Evolutionary conservation across 2,797 vertebrate genomes (phyloP).

Genomic region (Alauda arvensis): DNA sequence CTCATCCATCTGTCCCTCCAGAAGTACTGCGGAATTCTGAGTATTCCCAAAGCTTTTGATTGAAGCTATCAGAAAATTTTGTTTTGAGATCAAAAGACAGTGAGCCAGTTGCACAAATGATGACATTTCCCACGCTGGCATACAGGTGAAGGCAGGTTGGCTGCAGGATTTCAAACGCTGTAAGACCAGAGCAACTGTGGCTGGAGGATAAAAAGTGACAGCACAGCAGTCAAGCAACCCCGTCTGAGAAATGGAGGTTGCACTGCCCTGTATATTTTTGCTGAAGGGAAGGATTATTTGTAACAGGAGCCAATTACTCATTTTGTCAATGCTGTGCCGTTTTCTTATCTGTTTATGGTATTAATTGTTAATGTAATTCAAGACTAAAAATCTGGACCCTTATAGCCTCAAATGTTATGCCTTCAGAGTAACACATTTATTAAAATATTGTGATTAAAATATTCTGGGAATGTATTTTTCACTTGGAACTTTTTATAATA

Average conservation of each 20-base stretch:
- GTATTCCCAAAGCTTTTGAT: not conserved
- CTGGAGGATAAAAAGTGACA: not conserved
- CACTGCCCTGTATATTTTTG: not conserved
- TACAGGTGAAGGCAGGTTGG: not conserved
- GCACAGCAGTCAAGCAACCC: not conserved
- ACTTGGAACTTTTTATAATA: not conserved
- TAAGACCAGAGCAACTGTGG: not conserved
- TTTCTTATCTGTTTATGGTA: not conserved
- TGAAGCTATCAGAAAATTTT: not conserved
- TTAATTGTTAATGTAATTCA: not conserved
- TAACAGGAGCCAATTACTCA: not conserved
- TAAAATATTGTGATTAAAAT: constrained; percentile 46
- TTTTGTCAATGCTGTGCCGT: not conserved
- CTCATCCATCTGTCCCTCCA: not conserved
- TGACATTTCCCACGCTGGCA: not conserved
- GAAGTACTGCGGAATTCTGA: not conserved
- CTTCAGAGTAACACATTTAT: not conserved
- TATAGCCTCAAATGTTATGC: not conserved
- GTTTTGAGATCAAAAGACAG: not conserved
- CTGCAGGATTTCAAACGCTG: not conserved
- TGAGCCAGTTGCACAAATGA: not conserved
- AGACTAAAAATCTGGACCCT: not conserved
- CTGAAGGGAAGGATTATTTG: not conserved
- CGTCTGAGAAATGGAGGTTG: not conserved
- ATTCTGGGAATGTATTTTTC: constrained; percentile 31